phyloP scores from a whole-genome alignment of 1,140 invertebrate species.

The Lepeophtheirus salmonis region DNA sequence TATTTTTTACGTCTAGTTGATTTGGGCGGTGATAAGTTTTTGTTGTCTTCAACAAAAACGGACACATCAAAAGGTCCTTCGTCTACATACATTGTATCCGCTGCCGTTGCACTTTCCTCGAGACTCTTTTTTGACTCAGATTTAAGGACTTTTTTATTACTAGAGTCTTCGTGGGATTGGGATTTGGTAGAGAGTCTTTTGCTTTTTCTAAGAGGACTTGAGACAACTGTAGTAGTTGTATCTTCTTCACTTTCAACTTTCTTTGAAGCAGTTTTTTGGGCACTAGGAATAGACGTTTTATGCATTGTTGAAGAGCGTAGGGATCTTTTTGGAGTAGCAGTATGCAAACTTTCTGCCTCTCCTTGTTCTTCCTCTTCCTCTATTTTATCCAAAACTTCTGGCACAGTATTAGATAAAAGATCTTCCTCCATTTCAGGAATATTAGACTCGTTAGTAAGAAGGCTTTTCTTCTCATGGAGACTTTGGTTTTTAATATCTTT shows the following conservation, averaged over 20 bases:
- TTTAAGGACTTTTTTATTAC: not conserved
- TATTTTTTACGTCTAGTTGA: not conserved
- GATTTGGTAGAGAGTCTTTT: not conserved
- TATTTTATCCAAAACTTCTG: not conserved
- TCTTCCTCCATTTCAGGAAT: too few species aligned
- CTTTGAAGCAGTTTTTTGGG: too few species aligned
- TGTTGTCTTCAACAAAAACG: not conserved
- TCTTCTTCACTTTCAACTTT: too few species aligned
- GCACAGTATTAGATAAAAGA: too few species aligned
- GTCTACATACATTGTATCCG: too few species aligned
- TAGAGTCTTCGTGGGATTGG: not conserved
- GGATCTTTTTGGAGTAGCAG: not conserved
- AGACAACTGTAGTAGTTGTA: not conserved
- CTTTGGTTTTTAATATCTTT: too few species aligned
- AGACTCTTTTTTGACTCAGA: not conserved
- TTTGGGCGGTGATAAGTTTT: not conserved
- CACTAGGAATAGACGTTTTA: not conserved
- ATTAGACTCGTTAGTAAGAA: too few species aligned
- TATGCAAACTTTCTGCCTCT: not conserved
- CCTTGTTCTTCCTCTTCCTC: not conserved
- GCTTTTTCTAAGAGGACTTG: not conserved
- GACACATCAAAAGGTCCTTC: not conserved
- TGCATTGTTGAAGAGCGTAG: not conserved
- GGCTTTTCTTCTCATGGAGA: too few species aligned
- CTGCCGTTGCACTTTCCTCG: not conserved